Base-by-base conservation (phyloP, 2,113 vertebrate species). In the Sylvietta virens region DNA sequence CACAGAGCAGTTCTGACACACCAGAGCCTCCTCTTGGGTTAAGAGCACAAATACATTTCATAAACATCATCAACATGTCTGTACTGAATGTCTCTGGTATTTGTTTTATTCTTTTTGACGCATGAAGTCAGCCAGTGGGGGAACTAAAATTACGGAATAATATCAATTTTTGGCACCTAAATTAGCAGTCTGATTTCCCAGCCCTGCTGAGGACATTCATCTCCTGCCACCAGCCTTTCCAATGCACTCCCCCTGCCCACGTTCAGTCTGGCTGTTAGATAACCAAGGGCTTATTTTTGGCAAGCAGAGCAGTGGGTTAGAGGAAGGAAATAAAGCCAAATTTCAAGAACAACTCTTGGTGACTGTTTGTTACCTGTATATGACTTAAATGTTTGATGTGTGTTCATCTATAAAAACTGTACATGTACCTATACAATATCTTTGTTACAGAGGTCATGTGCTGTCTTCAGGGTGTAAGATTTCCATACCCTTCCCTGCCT, bases 231-330 rank as follows among this genome's bases (percentile, higher is more conserved):
- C 64, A 96, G 92, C 92, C 71, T 88, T 86, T 79, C 65, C 71
- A 65, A 88, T 62, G 76, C 80, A 74, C 56, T 71, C 9, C 6
- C 23, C 15, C 80, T 66, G 91, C 92, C 96, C 62, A 96, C 94
- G 22, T 65, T 92, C 92, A 95, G 88, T 92, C 96, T 95, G 95
- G 83, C 83, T 95, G 67, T 90, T 93, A 94, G 91, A 84, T 93
- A 95, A 97, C 39, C 64, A 66, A 66, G 42, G 8, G 17, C 35
- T 90, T 92, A 77, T 94, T 94, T 95, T 30, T 44, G 80, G 86
- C 72, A 95, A 54, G 40, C 39, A 60, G 67, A 95, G 72, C 51
- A 51, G 51, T 16, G 65, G 70, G 65, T 64, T 76, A 62, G 51
- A 71, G 51, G 26, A 71, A 81, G 40, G 81, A 83, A 94, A 89